These are phyloP conservation scores for Nephrotoma appendiculata DNA, from an alignment of 2,888 invertebrate genomes.

Conservation along the genomic window DNA sequence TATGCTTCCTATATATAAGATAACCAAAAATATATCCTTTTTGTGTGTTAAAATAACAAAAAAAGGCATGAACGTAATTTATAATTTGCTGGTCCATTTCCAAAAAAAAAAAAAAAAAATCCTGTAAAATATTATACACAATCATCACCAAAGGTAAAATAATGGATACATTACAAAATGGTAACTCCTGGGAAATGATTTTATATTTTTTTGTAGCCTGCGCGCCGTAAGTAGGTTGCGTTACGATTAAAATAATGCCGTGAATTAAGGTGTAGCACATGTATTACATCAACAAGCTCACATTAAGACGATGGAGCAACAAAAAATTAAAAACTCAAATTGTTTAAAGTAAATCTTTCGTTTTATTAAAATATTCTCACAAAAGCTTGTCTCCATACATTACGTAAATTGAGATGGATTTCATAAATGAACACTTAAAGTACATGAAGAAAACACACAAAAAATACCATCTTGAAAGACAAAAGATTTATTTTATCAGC, in stretches of 20 bases:
- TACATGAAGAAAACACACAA: not conserved
- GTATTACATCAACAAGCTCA: not conserved
- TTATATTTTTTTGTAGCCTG: not conserved
- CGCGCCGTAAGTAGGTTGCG: not conserved
- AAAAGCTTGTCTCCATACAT: not conserved
- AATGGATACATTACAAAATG: not conserved
- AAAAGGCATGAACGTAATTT: not conserved
- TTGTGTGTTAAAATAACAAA: not conserved
- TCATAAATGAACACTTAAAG: not conserved
- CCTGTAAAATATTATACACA: not conserved
- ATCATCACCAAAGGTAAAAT: not conserved
- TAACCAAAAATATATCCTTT: not conserved
- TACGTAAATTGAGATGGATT: not conserved
- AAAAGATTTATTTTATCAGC: not conserved
- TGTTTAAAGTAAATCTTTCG: not conserved
- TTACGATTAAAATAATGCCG: not conserved
- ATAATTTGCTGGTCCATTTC: not conserved
- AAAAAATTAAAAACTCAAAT: not conserved
- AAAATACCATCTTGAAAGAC: not conserved
- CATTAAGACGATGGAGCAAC: not conserved
- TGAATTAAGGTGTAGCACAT: not conserved
- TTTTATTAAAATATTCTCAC: not conserved
- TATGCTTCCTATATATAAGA: not conserved
- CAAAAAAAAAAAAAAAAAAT: not conserved
- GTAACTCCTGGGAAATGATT: not conserved